Conservation (phyloP, 2,797 vertebrate genomes). For the Rhabdophis nuchalis region DNA sequence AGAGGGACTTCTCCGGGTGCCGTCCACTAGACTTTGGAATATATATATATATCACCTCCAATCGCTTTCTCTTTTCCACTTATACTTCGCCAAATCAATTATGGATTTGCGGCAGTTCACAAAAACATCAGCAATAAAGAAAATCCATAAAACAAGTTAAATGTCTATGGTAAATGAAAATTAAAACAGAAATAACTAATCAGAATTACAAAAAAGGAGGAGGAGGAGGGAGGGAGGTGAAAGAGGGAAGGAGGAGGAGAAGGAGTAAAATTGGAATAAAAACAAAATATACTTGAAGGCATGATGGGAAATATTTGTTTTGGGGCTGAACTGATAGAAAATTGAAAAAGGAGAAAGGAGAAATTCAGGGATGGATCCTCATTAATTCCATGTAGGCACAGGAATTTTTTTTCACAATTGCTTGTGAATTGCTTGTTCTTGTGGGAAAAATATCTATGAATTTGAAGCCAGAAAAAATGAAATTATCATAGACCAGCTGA, state of each 20-base stretch:
- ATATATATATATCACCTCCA: no score
- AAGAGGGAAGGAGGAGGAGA: neutral
- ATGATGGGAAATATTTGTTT: neutral
- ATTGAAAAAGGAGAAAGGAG: neutral
- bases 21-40: no score
- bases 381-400: neutral
- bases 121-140: no score
- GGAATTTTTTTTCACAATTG: neutral
- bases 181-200: neutral
- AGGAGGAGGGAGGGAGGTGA: neutral
- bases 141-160: no score
- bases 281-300: neutral
- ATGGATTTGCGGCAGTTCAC: no score
- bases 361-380: neutral
- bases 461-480: neutral
- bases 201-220: neutral
- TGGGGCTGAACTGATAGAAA: neutral
- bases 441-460: neutral
- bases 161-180: neutral
- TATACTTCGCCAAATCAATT: no score
- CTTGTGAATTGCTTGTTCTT: neutral
- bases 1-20: no score
- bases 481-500: neutral
- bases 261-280: neutral
- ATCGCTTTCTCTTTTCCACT: no score